These are phyloP conservation scores for Pantelozetes paolii DNA, from an alignment of 2,888 invertebrate genomes.

Conservation along the genomic window DNA sequence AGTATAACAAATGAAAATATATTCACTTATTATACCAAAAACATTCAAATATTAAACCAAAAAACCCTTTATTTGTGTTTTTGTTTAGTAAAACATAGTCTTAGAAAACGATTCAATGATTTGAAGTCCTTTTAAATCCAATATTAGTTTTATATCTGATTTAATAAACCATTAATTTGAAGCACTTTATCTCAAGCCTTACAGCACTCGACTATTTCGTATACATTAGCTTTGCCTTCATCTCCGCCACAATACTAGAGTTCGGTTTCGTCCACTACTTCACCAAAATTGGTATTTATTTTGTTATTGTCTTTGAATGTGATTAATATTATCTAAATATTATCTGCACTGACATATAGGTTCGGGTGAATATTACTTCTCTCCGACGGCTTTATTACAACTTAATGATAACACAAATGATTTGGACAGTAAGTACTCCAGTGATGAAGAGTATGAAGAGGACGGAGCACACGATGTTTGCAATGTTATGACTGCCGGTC, in stretches of 20 bases:
- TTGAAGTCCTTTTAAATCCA: neutral
- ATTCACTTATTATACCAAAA: no score
- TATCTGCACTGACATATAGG: slow-evolving; percentile 27
- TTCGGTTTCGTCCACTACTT: slow-evolving; percentile 80
- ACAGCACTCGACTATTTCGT: slow-evolving; percentile 82
- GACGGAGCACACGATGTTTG: neutral
- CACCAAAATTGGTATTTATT: slow-evolving; percentile 69
- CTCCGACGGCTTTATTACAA: slow-evolving; percentile 34
- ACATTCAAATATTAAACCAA: no score
- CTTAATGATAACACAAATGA: neutral
- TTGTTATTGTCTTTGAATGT: neutral
- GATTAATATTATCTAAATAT: slow-evolving; percentile 15
- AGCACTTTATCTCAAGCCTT: slow-evolving; percentile 53
- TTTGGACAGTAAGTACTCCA: slow-evolving; percentile 2
- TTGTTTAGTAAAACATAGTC: no score
- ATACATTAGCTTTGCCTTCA: slow-evolving; percentile 72
- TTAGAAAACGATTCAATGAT: no score
- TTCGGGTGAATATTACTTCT: slow-evolving; percentile 46
- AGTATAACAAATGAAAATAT: no score
- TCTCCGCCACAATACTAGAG: slow-evolving; percentile 74
- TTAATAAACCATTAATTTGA: neutral
- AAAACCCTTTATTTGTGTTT: no score
- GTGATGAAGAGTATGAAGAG: slow-evolving; percentile 25
- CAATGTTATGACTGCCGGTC: slow-evolving; percentile 5
- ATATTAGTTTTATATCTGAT: neutral